These are phyloP conservation scores for Drosophila hydei DNA, from an alignment of 1,140 invertebrate species.

Conservation along the genomic window DNA sequence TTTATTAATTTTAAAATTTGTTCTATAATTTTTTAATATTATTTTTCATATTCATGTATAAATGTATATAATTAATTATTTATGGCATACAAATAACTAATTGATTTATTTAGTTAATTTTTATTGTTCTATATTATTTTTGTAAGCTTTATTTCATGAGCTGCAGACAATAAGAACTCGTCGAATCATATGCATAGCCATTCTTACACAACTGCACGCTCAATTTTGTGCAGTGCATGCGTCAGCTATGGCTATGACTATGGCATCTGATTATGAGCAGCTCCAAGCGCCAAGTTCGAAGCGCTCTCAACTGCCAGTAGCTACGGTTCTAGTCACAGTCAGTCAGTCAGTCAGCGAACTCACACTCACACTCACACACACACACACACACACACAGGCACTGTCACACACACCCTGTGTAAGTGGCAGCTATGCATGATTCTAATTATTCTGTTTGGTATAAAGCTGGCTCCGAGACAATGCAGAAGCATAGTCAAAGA, in stretches of 20 bases:
- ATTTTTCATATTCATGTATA: too few species aligned
- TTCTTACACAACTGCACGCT: neutral
- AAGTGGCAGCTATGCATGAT: constrained; percentile 60
- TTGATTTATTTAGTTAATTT: too few species aligned
- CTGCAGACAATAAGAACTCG: too few species aligned
- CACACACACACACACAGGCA: constrained; percentile 21
- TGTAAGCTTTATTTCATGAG: neutral
- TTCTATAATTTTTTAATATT: too few species aligned
- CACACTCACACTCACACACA: constrained; percentile 36
- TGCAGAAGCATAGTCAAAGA: constrained; percentile 39
- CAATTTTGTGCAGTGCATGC: constrained; percentile 21
- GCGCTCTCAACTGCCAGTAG: constrained; percentile 33
- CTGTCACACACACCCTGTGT: constrained; percentile 9
- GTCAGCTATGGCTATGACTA: constrained; percentile 22
- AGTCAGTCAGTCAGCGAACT: constrained; percentile 67
- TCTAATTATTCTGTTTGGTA: constrained; percentile 77
- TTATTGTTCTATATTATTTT: too few species aligned
- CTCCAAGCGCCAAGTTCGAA: constrained; percentile 15
- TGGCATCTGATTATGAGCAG: constrained; percentile 58
- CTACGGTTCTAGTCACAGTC: constrained; percentile 64
- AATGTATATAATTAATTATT: too few species aligned
- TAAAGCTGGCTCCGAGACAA: constrained; percentile 51
- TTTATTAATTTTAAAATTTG: too few species aligned
- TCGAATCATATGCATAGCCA: too few species aligned
- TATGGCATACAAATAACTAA: too few species aligned